These are phyloP conservation scores for Sipha flava DNA, from an alignment of 1,140 invertebrate genomes.

Conservation along the genomic window DNA sequence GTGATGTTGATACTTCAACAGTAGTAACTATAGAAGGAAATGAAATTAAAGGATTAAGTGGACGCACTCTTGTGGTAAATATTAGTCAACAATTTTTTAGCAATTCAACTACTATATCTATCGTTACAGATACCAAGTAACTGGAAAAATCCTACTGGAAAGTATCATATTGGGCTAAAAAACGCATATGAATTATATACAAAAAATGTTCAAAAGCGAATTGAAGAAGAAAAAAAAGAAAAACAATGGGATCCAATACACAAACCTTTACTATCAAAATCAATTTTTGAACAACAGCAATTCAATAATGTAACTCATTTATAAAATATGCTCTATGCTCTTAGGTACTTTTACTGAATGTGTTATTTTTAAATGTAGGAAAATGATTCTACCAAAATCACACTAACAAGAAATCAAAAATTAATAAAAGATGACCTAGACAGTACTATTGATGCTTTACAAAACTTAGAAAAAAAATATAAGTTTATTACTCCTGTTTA, in stretches of 20 bases:
- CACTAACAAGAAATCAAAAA: conserved; percentile 62
- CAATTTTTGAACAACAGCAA: neutral
- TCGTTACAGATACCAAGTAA: conserved; percentile 61
- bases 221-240: conserved; percentile 74
- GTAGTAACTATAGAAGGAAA: conserved; percentile 67
- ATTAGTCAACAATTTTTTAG: neutral
- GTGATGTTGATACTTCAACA: conserved; percentile 83
- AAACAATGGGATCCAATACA: conserved; percentile 77
- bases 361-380: conserved; percentile 39
- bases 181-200: conserved; percentile 81
- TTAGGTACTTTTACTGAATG: neutral
- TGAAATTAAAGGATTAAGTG: conserved; percentile 73
- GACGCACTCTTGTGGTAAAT: conserved; percentile 74
- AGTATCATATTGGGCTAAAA: conserved; percentile 79
- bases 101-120: neutral
- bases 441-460: conserved; percentile 70
- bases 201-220: conserved; percentile 66
- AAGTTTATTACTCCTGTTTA: conserved; percentile 77
- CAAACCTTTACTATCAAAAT: conserved; percentile 67
- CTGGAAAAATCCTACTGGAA: conserved; percentile 76
- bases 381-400: conserved; percentile 46
- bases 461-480: conserved; percentile 77
- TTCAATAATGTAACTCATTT: conserved; percentile 17
- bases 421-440: conserved; percentile 83
- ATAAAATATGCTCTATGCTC: neutral